Conservation (phyloP, 2,888 invertebrate genomes). For the Furcula furcula region DNA sequence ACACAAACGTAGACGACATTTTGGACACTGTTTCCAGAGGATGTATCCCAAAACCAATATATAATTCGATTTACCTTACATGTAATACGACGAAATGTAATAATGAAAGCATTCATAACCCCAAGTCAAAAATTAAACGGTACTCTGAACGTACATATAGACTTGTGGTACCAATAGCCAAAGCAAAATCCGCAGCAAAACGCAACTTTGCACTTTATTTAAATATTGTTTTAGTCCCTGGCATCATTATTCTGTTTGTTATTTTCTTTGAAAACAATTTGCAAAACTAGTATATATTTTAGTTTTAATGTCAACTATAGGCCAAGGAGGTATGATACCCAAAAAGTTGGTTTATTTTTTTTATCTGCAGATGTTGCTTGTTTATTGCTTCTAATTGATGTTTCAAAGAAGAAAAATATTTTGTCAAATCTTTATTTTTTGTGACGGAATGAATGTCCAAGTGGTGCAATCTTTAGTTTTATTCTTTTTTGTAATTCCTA, state of each 20-base stretch:
- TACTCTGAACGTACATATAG: background rate
- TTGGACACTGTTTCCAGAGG: slow-evolving; percentile 50
- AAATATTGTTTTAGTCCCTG: background rate
- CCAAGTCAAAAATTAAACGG: slow-evolving; percentile 6
- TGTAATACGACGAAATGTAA: slow-evolving; percentile 51
- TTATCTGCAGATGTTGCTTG: too few relatives aligned
- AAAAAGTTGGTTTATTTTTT: too few relatives aligned
- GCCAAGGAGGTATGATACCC: too few relatives aligned
- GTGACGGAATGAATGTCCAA: slow-evolving; percentile 18
- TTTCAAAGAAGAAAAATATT: slow-evolving; percentile 1
- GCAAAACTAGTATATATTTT: too few relatives aligned
- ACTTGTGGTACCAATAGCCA: background rate
- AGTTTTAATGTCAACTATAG: too few relatives aligned
- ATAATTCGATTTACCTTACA: slow-evolving; percentile 48
- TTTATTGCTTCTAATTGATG: too few relatives aligned
- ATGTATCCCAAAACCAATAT: slow-evolving; percentile 45
- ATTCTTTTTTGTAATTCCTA: slow-evolving; percentile 11
- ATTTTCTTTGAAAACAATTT: background rate
- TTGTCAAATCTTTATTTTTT: slow-evolving; percentile 9
- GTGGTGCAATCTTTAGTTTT: slow-evolving; percentile 23
- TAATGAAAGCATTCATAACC: slow-evolving; percentile 18
- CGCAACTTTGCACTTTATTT: background rate
- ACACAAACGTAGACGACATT: slow-evolving; percentile 46
- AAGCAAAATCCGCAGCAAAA: rapidly evolving
- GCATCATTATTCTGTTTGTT: background rate